These are phyloP conservation scores for Bellardia pandia DNA, from an alignment of 2,888 invertebrate species.

Conservation along the genomic window DNA sequence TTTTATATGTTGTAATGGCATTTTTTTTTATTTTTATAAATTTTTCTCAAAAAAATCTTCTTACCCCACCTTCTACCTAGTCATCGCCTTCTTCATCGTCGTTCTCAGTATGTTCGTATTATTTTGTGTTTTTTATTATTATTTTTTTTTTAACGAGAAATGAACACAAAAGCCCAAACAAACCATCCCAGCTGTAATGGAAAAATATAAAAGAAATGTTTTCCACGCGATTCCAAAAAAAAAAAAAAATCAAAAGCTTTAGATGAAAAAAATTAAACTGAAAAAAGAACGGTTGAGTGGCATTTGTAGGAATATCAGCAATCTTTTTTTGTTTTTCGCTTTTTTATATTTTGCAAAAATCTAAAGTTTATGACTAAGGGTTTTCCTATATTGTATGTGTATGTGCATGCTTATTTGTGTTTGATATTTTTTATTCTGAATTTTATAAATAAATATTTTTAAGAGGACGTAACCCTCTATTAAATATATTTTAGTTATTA, in stretches of 20 bases:
- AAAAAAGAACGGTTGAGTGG: constrained; percentile 58
- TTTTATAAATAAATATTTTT: constrained; percentile 43
- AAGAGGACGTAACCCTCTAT: constrained; percentile 44
- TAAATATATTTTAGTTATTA: constrained; percentile 43
- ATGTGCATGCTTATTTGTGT: neutral
- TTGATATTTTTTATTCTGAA: neutral
- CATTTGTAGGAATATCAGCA: constrained; percentile 62
- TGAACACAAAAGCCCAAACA: constrained; percentile 67
- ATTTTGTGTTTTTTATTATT: constrained; percentile 40
- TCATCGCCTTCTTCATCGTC: constrained; percentile 25
- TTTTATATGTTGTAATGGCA: constrained; percentile 54
- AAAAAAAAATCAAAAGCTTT: constrained; percentile 61
- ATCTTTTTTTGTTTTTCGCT: constrained; percentile 6
- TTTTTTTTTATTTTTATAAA: constrained; percentile 64
- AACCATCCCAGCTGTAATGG: constrained; percentile 64
- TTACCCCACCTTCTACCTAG: constrained; percentile 38
- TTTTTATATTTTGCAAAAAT: constrained; percentile 57
- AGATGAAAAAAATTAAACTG: constrained; percentile 41
- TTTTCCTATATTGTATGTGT: constrained; percentile 21
- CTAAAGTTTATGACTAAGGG: constrained; percentile 60
- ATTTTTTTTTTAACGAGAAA: constrained; percentile 59
- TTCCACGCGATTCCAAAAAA: constrained; percentile 67
- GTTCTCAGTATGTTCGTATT: constrained; percentile 56
- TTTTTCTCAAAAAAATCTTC: constrained; percentile 52
- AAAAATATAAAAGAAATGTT: constrained; percentile 66